phyloP scores from a whole-genome alignment of 2,113 vertebrate species.

The Ivindomyrus marchei region DNA sequence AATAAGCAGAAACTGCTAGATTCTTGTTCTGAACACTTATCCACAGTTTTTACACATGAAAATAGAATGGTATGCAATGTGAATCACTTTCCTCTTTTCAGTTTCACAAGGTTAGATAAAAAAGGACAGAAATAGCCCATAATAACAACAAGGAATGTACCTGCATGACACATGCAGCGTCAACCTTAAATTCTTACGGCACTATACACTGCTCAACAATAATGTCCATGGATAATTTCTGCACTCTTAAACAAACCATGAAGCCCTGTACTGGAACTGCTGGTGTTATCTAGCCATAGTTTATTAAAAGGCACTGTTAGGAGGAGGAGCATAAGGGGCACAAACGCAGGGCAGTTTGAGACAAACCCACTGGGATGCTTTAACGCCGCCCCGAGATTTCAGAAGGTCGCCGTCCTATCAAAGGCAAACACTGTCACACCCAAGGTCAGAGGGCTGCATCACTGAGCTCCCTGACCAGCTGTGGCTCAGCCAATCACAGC shows the following conservation, averaged over 20 bases:
- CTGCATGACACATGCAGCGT: constrained; percentile 5
- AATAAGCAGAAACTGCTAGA: not conserved
- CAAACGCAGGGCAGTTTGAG: constrained; percentile 15
- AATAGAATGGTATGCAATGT: constrained; percentile 36
- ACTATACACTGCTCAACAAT: constrained; percentile 44
- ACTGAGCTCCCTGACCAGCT: constrained; percentile 17
- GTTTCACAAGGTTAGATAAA: constrained; percentile 35
- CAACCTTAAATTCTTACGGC: not conserved
- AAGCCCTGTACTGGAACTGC: constrained; percentile 21
- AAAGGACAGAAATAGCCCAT: constrained; percentile 54
- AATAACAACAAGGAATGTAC: constrained; percentile 39
- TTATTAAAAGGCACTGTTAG: constrained; percentile 37
- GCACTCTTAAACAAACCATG: constrained; percentile 24
- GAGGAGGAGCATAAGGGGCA: not conserved
- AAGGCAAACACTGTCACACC: constrained; percentile 40
- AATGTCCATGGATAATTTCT: constrained; percentile 51
- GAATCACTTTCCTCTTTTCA: constrained; percentile 38
- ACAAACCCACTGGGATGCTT: not conserved
- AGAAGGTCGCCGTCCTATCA: constrained; percentile 38
- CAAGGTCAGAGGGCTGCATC: constrained; percentile 21
- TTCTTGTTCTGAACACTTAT: not conserved
- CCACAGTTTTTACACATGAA: not conserved
- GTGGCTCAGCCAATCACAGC: constrained; percentile 33
- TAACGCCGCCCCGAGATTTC: not conserved
- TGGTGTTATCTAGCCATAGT: constrained; percentile 34